Evolutionary conservation across 2,113 vertebrate genomes (phyloP).

Genomic region (Nannobrachium achirus): DNA sequence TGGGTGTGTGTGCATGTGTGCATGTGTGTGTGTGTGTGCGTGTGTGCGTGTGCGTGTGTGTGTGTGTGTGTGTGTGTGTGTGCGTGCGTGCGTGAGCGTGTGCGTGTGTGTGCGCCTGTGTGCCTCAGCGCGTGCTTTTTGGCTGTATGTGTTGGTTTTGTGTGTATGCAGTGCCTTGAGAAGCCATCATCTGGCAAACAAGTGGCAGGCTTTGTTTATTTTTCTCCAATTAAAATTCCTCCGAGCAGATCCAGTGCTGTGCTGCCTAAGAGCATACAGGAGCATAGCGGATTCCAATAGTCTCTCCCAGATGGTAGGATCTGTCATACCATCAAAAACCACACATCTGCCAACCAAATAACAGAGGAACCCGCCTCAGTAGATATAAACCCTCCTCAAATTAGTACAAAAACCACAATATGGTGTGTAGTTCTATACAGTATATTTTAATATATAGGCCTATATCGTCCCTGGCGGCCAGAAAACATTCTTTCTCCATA

Average conservation of each 20-base stretch:
- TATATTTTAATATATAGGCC: no score
- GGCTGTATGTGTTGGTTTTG: no score
- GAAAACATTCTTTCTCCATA: no score
- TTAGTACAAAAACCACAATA: slow-evolving; percentile 75
- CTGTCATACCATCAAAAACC: slow-evolving; percentile 70
- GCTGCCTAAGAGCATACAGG: slow-evolving; percentile 42
- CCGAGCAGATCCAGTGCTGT: slow-evolving; percentile 43
- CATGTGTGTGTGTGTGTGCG: not conserved
- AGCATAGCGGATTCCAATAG: slow-evolving; percentile 72
- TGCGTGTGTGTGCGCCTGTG: not conserved
- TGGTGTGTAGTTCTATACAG: no score
- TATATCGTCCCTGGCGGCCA: no score
- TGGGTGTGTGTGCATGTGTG: not conserved
- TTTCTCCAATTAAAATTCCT: slow-evolving; percentile 72
- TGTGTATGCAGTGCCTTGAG: no score
- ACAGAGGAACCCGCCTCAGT: slow-evolving; percentile 50
- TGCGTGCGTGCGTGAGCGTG: not conserved
- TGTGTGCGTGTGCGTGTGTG: slow-evolving; percentile 27
- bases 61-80: slow-evolving; percentile 1
- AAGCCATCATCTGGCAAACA: no score
- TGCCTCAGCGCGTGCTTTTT: no score
- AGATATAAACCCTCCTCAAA: slow-evolving; percentile 72
- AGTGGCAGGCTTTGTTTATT: slow-evolving; percentile 54
- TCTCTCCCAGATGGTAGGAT: slow-evolving; percentile 71
- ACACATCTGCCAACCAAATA: no score